A percentile compares a stretch with the other conserved stretches of the same genome.
Evolutionary conservation across 1,140 invertebrate genomes (phyloP).

Genomic region (Rhynchophorus ferrugineus): DNA sequence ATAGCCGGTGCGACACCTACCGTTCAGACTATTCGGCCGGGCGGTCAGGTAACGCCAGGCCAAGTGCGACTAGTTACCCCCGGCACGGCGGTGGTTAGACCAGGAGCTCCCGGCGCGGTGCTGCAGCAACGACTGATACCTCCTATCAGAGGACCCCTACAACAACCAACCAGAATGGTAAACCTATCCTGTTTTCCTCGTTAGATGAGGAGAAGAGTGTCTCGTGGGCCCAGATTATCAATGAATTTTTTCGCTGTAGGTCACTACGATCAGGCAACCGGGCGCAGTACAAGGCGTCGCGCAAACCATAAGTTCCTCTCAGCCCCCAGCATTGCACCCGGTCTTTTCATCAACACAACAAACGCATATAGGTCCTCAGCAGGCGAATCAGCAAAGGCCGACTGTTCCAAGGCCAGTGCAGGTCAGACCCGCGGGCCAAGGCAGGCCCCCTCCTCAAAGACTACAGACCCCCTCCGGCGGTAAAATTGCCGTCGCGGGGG

Average conservation of each 20-base stretch:
- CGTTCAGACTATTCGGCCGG: slow-evolving; percentile 40
- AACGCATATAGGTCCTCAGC: slow-evolving; percentile 16
- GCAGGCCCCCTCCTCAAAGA: slow-evolving; percentile 12
- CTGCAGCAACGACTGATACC: slow-evolving; percentile 46
- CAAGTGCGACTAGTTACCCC: slow-evolving; percentile 53
- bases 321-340: slow-evolving; percentile 40
- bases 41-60: slow-evolving; percentile 33
- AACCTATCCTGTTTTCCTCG: too few species aligned
- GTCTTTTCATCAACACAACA: slow-evolving; percentile 29
- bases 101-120: slow-evolving; percentile 42
- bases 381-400: slow-evolving; percentile 22
- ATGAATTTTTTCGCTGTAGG: too few species aligned
- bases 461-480: slow-evolving; percentile 2
- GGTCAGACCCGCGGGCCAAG: slow-evolving; percentile 23
- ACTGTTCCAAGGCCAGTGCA: slow-evolving; percentile 29
- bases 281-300: slow-evolving; percentile 14
- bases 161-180: slow-evolving; percentile 35
- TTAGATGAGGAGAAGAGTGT: too few species aligned
- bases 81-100: slow-evolving; percentile 40
- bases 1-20: slow-evolving; percentile 43
- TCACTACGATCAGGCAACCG: slow-evolving; percentile 38
- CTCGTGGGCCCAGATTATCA: too few species aligned
- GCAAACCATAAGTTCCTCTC: slow-evolving; percentile 34
- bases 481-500: slow-evolving; percentile 6
- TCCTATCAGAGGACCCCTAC: slow-evolving; percentile 30